Conservation (phyloP, 2,113 vertebrate genomes). For the Nycticebus coucang region DNA sequence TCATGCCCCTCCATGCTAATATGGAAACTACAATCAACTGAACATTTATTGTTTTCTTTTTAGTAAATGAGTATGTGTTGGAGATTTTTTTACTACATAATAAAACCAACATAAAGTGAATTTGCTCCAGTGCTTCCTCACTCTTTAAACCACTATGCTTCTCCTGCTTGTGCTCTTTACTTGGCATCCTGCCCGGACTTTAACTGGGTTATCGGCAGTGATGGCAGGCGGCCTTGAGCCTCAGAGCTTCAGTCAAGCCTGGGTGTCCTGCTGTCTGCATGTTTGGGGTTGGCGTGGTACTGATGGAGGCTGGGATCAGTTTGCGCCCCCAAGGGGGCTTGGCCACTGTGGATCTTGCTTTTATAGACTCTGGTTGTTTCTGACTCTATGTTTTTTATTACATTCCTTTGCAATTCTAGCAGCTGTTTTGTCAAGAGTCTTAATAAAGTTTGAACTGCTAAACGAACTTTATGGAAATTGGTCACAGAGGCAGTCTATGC, state of each 20-base stretch:
- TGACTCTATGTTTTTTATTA: constrained; percentile 65
- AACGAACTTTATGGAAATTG: constrained; percentile 73
- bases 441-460: constrained; percentile 78
- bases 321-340: background rate
- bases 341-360: constrained; percentile 17
- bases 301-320: background rate
- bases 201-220: background rate
- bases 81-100: constrained; percentile 50
- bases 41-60: constrained; percentile 7
- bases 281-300: background rate
- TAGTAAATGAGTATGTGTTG: constrained; percentile 37
- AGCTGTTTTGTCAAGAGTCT: constrained; percentile 75
- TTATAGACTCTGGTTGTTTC: constrained; percentile 66
- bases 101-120: constrained; percentile 42
- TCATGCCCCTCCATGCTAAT: background rate
- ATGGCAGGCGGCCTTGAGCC: background rate
- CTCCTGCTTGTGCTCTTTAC: background rate
- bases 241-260: background rate
- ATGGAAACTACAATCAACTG: constrained; percentile 5
- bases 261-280: constrained; percentile 38
- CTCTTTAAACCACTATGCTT: background rate
- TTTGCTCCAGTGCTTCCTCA: constrained; percentile 31
- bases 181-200: background rate
- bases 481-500: constrained; percentile 60
- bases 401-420: constrained; percentile 75